Evolutionary conservation across 2,113 vertebrate genomes (phyloP).

Genomic region (Nesoenas mayeri): DNA sequence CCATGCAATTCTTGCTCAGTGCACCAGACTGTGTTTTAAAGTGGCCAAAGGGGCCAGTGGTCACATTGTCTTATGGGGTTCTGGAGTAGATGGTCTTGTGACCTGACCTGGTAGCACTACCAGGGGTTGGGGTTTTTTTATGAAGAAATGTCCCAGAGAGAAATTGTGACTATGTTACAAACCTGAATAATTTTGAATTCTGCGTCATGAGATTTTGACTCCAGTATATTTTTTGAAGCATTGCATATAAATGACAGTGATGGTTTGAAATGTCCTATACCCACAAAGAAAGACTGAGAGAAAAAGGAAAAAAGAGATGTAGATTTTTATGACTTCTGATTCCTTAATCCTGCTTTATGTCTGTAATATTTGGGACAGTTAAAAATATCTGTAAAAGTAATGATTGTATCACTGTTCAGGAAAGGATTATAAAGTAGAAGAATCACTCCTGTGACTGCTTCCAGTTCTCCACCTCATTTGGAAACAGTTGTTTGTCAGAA

Average conservation of each 20-base stretch:
- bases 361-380: not conserved
- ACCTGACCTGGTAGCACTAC: not conserved
- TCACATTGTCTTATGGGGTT: not conserved
- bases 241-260: not conserved
- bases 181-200: not conserved
- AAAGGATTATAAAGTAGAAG: not conserved
- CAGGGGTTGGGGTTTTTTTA: not conserved
- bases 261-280: not conserved
- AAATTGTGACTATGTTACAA: not conserved
- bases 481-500: not conserved
- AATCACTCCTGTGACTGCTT: not conserved
- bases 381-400: not conserved
- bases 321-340: not conserved
- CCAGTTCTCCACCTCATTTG: slow-evolving; percentile 1
- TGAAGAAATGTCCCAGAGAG: not conserved
- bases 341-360: not conserved
- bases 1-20: not conserved
- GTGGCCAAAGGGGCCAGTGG: not conserved
- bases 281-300: not conserved
- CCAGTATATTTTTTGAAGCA: not conserved
- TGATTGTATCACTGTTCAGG: not conserved
- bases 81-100: not conserved
- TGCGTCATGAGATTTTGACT: not conserved
- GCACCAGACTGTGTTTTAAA: not conserved
- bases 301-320: not conserved